A percentile compares a stretch with the other conserved stretches of the same genome.
phyloP scores from a whole-genome alignment of 2,113 vertebrate genomes.

The Neotoma lepida region DNA sequence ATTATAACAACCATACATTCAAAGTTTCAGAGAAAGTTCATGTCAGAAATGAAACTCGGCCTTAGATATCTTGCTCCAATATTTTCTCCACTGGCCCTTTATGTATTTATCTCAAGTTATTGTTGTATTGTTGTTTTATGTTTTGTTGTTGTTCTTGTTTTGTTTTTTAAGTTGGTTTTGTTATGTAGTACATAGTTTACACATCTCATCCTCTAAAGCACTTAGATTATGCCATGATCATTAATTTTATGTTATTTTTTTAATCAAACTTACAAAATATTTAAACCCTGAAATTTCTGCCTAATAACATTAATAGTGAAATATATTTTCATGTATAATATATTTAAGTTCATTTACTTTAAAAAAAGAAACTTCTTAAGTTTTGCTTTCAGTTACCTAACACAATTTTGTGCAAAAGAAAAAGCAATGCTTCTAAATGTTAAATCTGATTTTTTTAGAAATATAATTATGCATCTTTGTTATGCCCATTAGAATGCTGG shows the following conservation, averaged over 20 bases:
- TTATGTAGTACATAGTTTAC: neutral
- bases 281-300: rapidly evolving
- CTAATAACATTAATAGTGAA: neutral
- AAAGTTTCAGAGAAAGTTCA: neutral
- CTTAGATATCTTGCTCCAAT: neutral
- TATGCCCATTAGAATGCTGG: neutral
- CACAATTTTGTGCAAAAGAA: neutral
- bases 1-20: neutral
- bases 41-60: neutral
- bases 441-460: neutral
- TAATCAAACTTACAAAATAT: neutral
- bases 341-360: neutral
- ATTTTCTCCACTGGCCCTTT: too few species aligned
- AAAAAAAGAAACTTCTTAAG: neutral
- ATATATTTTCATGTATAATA: neutral
- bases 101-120: neutral
- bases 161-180: neutral
- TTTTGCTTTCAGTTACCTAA: neutral
- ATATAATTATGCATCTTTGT: neutral
- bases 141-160: neutral
- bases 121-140: neutral
- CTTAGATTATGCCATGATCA: neutral
- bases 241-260: neutral
- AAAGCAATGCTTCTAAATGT: neutral
- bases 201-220: neutral